Evolutionary conservation across 1,140 invertebrate genomes (phyloP).

Genomic region (Odontomachus brunneus): DNA sequence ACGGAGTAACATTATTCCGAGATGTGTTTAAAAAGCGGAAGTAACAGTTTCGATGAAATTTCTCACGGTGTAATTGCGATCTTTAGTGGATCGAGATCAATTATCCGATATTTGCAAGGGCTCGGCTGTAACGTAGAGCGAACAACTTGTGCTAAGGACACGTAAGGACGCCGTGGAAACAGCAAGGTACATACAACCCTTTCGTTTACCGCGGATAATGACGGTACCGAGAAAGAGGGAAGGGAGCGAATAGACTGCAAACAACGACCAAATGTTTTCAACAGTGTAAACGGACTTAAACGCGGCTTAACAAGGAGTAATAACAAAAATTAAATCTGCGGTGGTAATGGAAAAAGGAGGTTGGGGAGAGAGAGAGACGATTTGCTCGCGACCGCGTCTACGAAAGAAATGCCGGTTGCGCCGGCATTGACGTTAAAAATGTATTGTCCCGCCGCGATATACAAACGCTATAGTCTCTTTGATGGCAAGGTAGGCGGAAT

Average conservation of each 20-base stretch:
- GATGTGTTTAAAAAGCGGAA: too few relatives aligned
- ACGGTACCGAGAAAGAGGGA: slow-evolving; percentile 42
- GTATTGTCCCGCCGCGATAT: slow-evolving; percentile 40
- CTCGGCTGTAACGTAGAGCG: background rate
- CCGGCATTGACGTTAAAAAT: slow-evolving; percentile 31
- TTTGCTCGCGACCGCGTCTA: slow-evolving; percentile 4
- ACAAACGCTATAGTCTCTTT: slow-evolving; percentile 17
- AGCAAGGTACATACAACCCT: slow-evolving; percentile 55
- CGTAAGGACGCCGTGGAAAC: background rate
- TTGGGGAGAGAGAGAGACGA: background rate
- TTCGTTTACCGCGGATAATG: slow-evolving; percentile 63
- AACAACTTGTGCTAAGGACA: background rate
- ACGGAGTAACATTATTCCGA: background rate
- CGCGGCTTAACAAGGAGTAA: slow-evolving; percentile 45
- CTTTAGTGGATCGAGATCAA: slow-evolving; percentile 56
- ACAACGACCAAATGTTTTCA: slow-evolving; percentile 57
- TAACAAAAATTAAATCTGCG: slow-evolving; percentile 64
- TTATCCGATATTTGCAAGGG: slow-evolving; percentile 59
- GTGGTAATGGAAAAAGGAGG: slow-evolving; percentile 25
- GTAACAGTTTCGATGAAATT: too few relatives aligned
- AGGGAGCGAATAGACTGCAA: slow-evolving; percentile 49
- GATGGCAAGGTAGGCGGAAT: slow-evolving; percentile 44
- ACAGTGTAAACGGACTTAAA: slow-evolving; percentile 53
- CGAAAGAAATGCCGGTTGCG: slow-evolving; percentile 14
- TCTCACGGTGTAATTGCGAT: too few relatives aligned